Base-by-base conservation (phyloP, 2,113 vertebrate genomes). In the Colinus virginianus region DNA sequence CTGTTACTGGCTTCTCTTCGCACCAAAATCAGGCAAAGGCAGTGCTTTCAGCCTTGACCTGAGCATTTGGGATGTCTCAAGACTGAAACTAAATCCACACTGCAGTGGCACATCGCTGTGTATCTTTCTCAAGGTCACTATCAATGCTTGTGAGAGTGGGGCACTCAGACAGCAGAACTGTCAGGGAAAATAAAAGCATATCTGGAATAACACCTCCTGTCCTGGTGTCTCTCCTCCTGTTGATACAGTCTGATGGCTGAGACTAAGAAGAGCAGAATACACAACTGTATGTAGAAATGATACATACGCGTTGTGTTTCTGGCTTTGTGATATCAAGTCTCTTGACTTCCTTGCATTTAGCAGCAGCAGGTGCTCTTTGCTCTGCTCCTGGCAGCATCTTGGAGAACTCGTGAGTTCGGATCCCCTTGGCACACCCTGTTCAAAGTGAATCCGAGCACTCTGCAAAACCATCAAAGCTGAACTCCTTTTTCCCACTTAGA, bases 331-430 rank as follows among this genome's bases (percentile, higher is more conserved):
- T 67, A 25, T 15, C 38, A 53, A 42, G 42, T 11, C 36, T 61
- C 42, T 48, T 77, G 40, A 6, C 23, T 91, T 67, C 36, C 53
- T 87, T 28, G 56, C 77, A 72, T 69, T 90, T 72, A 63, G 30
- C 55, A 90, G 84, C 55, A 32, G 56, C 78, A 61, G 49, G 49
- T 5, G 5, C 30, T 76, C 38, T 55, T 74, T 72, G 59, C 40
- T 91, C 40, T 62, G 6, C 58, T 93, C 30, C 82, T 66, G 62
- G 45, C 62, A 88, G 62, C 59, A 62, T 19, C 48, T 67, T 5
- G 45, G 76, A 90, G 68, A 71, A n/a, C 23, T 84, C n/a, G n/a
- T 84, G 61, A 80, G 76, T 94, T 89, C 81, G 61, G 18, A 26
- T 89, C 11, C 28, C 55, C 38, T 84, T 92, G 84, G 74, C 46